phyloP scores from a whole-genome alignment of 1,140 invertebrate species.

The Caenorhabditis latens region DNA sequence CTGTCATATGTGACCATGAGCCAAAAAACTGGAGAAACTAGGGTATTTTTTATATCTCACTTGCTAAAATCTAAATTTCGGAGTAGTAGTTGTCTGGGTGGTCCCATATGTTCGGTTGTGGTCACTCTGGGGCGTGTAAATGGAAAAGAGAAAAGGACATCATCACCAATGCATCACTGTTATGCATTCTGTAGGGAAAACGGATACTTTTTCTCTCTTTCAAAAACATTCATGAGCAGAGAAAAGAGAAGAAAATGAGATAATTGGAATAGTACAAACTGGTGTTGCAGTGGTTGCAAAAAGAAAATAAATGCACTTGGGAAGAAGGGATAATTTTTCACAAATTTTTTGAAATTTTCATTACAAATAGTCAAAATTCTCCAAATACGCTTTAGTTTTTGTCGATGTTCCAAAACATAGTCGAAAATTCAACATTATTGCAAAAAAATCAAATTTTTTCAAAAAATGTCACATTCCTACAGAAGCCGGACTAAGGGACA shows the following conservation, averaged over 20 bases:
- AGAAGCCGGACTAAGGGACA: too few species aligned
- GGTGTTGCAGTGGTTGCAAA: neutral
- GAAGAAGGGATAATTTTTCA: too few species aligned
- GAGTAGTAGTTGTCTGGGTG: neutral
- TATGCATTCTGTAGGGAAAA: constrained; percentile 39
- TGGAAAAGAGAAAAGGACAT: neutral
- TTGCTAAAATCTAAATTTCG: too few species aligned
- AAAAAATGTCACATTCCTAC: too few species aligned
- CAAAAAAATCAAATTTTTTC: too few species aligned
- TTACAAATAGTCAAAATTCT: too few species aligned
- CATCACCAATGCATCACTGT: constrained; percentile 47
- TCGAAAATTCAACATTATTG: too few species aligned
- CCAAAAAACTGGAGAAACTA: neutral
- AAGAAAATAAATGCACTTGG: too few species aligned
- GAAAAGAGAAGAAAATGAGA: neutral
- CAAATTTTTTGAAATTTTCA: too few species aligned
- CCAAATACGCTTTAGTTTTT: too few species aligned
- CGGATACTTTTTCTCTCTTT: neutral
- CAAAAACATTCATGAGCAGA: constrained; percentile 23
- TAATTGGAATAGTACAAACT: constrained; percentile 34
- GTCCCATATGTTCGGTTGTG: constrained; percentile 14
- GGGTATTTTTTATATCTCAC: neutral
- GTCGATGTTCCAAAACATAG: too few species aligned
- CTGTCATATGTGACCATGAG: neutral
- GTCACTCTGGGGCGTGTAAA: too few species aligned